phyloP scores from a whole-genome alignment of 2,113 vertebrate genomes.

The Bos indicus region DNA sequence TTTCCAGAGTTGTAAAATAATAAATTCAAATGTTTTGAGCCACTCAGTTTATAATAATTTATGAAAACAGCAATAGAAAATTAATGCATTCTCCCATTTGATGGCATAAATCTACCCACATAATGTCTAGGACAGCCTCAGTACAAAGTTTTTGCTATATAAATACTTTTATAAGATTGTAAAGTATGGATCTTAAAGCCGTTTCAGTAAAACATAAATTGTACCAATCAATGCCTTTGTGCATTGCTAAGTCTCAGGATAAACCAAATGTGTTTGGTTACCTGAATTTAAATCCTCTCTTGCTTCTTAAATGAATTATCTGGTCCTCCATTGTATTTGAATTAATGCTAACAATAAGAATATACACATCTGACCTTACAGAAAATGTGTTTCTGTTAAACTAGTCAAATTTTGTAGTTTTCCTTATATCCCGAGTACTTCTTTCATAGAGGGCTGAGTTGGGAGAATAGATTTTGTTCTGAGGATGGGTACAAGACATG shows the following conservation, averaged over 20 bases:
- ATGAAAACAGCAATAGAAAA: neutral
- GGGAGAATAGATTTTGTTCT: neutral
- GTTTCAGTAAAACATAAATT: neutral
- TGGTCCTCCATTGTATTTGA: neutral
- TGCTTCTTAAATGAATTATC: neutral
- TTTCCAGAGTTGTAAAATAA: neutral
- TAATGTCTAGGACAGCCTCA: neutral
- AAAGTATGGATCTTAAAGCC: neutral
- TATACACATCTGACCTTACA: neutral
- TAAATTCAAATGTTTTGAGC: neutral
- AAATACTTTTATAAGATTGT: neutral
- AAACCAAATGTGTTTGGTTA: neutral
- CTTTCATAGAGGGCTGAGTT: neutral
- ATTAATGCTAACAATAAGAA: neutral
- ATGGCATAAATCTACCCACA: too few relatives aligned
- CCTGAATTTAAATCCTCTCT: neutral
- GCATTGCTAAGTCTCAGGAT: neutral
- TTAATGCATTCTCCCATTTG: neutral
- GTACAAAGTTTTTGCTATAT: neutral
- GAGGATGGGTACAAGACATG: neutral
- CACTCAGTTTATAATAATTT: neutral
- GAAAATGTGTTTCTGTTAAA: neutral
- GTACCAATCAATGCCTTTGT: neutral
- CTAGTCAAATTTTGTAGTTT: neutral
- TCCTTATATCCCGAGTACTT: neutral